Evolutionary conservation across 92 coral and sea anemone genomes (phyloP), one percentile per base, ranked within the genome.

Genomic region (Phenganax subtilis): DNA sequence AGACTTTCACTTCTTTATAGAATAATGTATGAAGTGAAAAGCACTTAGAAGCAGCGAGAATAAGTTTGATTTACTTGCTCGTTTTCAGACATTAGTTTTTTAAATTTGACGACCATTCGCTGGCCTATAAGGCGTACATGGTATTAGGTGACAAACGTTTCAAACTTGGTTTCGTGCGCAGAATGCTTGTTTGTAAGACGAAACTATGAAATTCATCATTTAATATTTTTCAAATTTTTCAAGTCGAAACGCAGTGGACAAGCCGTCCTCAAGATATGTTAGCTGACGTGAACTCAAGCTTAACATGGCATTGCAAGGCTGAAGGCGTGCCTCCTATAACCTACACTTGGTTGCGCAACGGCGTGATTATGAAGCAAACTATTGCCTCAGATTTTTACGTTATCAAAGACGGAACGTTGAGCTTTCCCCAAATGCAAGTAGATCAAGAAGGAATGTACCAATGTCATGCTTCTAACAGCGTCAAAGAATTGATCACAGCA

Each of bases 241-340:
- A 37, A 93, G 98, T 93, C 53, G 89, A 91, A 71, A 93, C 98
- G 1, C 91, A 91, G 77, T 93, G 98, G 98, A 76, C 88, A 14
- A 80, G 62, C 0, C 84, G 73, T 53, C 98, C 98, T 54, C 82
- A 67, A 70, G 92, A 93, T 81, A 82, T 85, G 3, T 88, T 89
- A 29, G 86, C 90, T 17, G 94, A 90, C 51, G 80, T 89, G 76
- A 91, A 89, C 72, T 84, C 86, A 37, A 88, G 87, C 76, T 61
- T 87, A n/a, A 87, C 89, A 17, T 80, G 92, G 54, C 75, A 90
- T 0, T 93, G 98, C 81, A 51, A 85, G 58, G 97, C 93, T 6
- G 83, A 55, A 53, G 98, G 97, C 47, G 88, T 91, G 7, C 98
- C 98, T 0, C 52, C 85, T 16, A 86, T 90, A 0, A 84, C 65